Base-by-base conservation (phyloP, 2,888 invertebrate genomes). In the Zygogramma bicolorata region DNA sequence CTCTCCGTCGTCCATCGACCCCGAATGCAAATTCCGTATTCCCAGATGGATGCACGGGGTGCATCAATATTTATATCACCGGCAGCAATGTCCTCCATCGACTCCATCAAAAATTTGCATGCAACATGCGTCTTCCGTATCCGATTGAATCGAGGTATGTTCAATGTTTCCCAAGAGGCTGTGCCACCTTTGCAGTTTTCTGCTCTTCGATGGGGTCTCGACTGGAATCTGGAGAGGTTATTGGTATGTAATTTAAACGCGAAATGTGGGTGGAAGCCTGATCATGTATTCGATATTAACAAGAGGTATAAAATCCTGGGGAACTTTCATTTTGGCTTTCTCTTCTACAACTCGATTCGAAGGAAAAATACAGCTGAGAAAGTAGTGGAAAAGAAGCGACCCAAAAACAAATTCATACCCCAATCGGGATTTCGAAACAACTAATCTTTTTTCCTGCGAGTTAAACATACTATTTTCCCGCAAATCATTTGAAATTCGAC, bases 1-100 rank as follows among this genome's bases (percentile, higher is more conserved):
- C n/a, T n/a, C n/a, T n/a, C n/a, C n/a, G n/a, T n/a, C 42, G 53
- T 22, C 53, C n/a, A 25, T 53, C 25, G 53, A 53, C 53, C 53
- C 13, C 25, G 4, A 53, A 25, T 53, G 22, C 13, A n/a, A 22
- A 53, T 53, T 53, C 53, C 13, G 22, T 13, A 53, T 5, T 22
- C 22, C n/a, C 53, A 22, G n/a, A n/a, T 25, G 53, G 25, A 25
- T 53, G 53, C 53, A 53, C 25, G 53, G n/a, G 3, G 18, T 25
- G 25, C 53, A 53, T 53, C 53, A 53, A 53, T 53, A 53, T 53
- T 53, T 53, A 53, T 53, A 15, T 22, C 13, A 53, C 25, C 3
- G 25, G 53, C 53, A 53, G n/a, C 53, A 53, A 53, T 53, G 53
- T 22, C 53, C 25, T 22, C 22, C 22, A 25, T 10, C 53, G 53